Percentiles rank a stretch among this genome's conserved stretches.
These are phyloP conservation scores for Ophion slaviceki DNA, from an alignment of 2,888 invertebrate species.

Conservation along the genomic window DNA sequence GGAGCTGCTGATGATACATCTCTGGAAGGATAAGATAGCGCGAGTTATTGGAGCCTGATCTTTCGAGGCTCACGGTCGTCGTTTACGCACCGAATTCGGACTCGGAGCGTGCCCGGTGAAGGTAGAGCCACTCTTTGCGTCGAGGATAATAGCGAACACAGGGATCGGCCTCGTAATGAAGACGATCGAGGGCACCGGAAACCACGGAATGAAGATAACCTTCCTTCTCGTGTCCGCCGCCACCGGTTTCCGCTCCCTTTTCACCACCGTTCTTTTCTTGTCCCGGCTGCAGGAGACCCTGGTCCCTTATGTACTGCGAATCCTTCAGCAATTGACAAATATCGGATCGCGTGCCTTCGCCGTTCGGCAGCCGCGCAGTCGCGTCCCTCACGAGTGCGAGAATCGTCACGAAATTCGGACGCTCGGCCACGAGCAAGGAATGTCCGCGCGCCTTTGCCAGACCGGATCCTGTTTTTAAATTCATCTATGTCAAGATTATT, in stretches of 20 bases:
- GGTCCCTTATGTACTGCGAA: conserved; percentile 86
- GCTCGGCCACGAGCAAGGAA: conserved; percentile 90
- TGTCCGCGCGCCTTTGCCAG: conserved; percentile 91
- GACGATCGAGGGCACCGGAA: conserved; percentile 94
- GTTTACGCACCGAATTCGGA: conserved; percentile 86
- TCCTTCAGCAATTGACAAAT: conserved; percentile 94
- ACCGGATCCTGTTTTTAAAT: conserved; percentile 72
- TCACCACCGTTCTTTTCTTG: conserved; percentile 80
- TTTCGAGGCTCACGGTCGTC: background rate
- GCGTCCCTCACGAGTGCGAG: conserved; percentile 96
- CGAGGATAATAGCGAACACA: conserved; percentile 97
- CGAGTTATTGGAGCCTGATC: background rate
- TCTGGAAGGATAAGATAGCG: conserved; percentile 81
- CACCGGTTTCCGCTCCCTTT: conserved; percentile 61
- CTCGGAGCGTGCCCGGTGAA: conserved; percentile 90
- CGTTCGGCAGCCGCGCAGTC: conserved; percentile 96
- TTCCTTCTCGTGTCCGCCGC: conserved; percentile 83
- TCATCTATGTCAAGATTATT: background rate
- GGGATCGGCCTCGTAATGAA: conserved; percentile 96
- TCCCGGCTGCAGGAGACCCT: conserved; percentile 55
- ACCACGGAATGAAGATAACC: conserved; percentile 92
- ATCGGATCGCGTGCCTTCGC: conserved; percentile 96
- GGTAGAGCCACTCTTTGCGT: conserved; percentile 97
- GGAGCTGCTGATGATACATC: conserved; percentile 88
- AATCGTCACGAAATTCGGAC: conserved; percentile 96